Percentiles rank a stretch among this genome's conserved stretches.
These are phyloP conservation scores for Heterotis niloticus DNA, from an alignment of 2,113 vertebrate species.

Conservation along the genomic window DNA sequence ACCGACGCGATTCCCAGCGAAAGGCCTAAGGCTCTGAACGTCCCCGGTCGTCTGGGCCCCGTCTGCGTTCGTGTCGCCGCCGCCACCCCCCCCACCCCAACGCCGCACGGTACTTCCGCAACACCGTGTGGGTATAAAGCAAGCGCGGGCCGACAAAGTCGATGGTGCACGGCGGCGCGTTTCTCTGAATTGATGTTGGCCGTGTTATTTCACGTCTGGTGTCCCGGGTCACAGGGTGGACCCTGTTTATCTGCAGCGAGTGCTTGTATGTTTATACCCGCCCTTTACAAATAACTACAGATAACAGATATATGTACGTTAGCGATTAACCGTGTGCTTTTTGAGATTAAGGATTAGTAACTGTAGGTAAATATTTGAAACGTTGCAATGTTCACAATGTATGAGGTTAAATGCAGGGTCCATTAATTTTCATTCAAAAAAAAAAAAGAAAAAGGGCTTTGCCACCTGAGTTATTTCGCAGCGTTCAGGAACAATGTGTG, in stretches of 20 bases:
- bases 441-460: too few species aligned
- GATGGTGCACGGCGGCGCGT: too few species aligned
- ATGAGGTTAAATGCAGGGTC: not conserved
- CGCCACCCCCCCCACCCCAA: not conserved
- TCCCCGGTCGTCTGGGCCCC: too few species aligned
- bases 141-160: too few species aligned
- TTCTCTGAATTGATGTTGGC: not conserved
- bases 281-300: not conserved
- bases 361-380: not conserved
- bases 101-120: not conserved
- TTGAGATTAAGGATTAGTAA: not conserved
- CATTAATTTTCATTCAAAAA: not conserved
- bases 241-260: not conserved
- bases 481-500: not conserved
- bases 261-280: not conserved
- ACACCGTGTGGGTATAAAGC: too few species aligned
- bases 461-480: not conserved
- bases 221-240: not conserved
- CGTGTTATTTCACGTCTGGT: not conserved
- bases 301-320: not conserved
- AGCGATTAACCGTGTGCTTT: not conserved
- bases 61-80: not conserved
- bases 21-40: too few species aligned
- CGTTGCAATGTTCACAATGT: not conserved
- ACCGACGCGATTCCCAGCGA: not conserved